Evolutionary conservation across 2,888 invertebrate genomes (phyloP), one percentile per base, ranked within the genome.

Genomic region (Coleophora deauratella): DNA sequence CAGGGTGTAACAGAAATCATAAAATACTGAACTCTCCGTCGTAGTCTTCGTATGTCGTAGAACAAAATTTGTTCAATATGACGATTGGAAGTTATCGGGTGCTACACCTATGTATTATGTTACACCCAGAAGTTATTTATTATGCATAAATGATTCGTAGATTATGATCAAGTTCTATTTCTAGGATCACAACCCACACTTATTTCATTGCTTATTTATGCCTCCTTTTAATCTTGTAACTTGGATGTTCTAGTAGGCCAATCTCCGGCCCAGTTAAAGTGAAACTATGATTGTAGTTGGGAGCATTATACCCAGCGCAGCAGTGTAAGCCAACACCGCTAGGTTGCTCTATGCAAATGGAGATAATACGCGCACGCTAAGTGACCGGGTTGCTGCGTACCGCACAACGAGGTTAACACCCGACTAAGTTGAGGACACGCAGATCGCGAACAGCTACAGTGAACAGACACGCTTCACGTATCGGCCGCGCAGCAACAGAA

Each of bases 291-390:
- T 49, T 60, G 58, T 59, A 60, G 62, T 59, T 54, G 60, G 59
- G 52, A 56, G 54, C 62, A 70, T 71, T 70, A 72, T 54, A 55
- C 54, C 59, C 63, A 59, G 68, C 68, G 66, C 63, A 61, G 59
- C 62, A 59, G 63, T 69, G 71, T 70, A 70, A 72, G 69, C 65
- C 64, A 63, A 72, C 73, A 75, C 76, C 73, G 78, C 75, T 76
- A 79, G n/a, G 68, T 78, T 72, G 74, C 74, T 62, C 75, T 77
- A 81, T 79, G 81, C 77, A 81, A 81, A 82, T 79, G 72, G 63
- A 75, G 72, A 78, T 77, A 78, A 77, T 77, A 72, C 60, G 72
- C 72, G 70, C 74, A 66, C 71, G 71, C 75, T 66, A 72, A 77
- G 72, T 79, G 78, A 80, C 80, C 80, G 77, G 75, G 77, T 80